Conservation (phyloP, 2,888 invertebrate species). For the Thera britannica region DNA sequence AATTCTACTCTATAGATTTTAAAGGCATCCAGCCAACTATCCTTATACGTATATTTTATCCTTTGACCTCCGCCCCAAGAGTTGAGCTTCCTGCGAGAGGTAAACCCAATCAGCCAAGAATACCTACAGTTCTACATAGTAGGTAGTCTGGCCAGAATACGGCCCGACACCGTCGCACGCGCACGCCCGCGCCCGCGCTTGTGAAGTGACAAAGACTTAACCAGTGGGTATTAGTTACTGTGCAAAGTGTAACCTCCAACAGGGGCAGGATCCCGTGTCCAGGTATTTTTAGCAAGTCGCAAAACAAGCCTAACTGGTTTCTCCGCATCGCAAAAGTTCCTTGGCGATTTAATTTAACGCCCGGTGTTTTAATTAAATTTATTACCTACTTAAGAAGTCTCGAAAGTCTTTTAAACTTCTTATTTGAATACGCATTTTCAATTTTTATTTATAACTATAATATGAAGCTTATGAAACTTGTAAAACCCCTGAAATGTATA, state of each 20-base stretch:
- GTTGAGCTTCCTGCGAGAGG: slow-evolving; percentile 67
- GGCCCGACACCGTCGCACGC: slow-evolving; percentile 47
- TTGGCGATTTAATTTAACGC: slow-evolving; percentile 20
- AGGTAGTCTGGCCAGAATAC: slow-evolving; percentile 50
- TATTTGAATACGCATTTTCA: no score
- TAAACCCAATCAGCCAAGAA: slow-evolving; percentile 47
- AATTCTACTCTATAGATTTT: no score
- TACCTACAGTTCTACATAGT: neutral
- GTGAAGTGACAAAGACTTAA: slow-evolving; percentile 51
- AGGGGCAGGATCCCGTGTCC: slow-evolving; percentile 50
- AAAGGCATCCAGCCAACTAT: no score
- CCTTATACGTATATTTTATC: slow-evolving; percentile 17
- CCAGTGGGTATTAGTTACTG: slow-evolving; percentile 54
- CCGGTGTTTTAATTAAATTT: slow-evolving; percentile 27
- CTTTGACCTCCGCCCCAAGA: slow-evolving; percentile 52
- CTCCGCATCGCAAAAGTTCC: slow-evolving; percentile 61
- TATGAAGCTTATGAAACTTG: no score
- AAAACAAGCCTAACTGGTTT: slow-evolving; percentile 64
- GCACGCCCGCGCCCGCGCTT: slow-evolving; percentile 46
- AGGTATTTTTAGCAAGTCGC: slow-evolving; percentile 68
- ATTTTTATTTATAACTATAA: no score
- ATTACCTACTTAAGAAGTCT: neutral
- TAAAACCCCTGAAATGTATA: no score
- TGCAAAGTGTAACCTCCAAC: slow-evolving; percentile 54
- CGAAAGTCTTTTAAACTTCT: neutral